phyloP scores from a whole-genome alignment of 2,113 vertebrate species.

The Pterocles orientalis region DNA sequence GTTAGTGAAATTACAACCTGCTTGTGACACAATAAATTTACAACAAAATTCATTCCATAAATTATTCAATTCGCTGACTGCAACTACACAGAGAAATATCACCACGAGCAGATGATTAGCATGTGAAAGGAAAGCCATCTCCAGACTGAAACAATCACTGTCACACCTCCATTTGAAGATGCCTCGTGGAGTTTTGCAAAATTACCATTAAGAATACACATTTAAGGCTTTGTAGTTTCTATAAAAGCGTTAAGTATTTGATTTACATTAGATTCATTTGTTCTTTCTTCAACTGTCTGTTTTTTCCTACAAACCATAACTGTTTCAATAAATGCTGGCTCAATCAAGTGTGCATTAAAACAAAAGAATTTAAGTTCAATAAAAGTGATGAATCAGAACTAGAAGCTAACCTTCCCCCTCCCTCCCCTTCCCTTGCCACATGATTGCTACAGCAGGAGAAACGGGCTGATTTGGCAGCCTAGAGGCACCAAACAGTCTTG shows the following conservation, averaged over 20 bases:
- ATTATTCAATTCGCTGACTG: slow-evolving; percentile 86
- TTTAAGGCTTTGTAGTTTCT: slow-evolving; percentile 78
- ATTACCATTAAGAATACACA: slow-evolving; percentile 83
- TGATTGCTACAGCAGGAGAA: neutral
- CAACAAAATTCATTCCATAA: slow-evolving; percentile 86
- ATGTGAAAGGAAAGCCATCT: slow-evolving; percentile 84
- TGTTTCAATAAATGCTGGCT: slow-evolving; percentile 77
- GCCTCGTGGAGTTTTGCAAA: slow-evolving; percentile 79
- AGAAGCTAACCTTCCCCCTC: slow-evolving; percentile 61
- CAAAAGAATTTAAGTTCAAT: slow-evolving; percentile 79
- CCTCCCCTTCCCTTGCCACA: neutral
- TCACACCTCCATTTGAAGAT: slow-evolving; percentile 81
- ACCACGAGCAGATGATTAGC: slow-evolving; percentile 83
- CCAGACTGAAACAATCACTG: slow-evolving; percentile 80
- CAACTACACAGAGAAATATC: slow-evolving; percentile 78
- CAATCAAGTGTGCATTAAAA: slow-evolving; percentile 82
- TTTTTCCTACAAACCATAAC: slow-evolving; percentile 71
- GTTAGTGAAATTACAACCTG: slow-evolving; percentile 89
- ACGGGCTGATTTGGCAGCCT: neutral
- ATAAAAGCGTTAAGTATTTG: slow-evolving; percentile 82
- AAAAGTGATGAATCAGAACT: slow-evolving; percentile 81
- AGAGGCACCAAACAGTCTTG: neutral
- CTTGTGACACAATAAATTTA: slow-evolving; percentile 88
- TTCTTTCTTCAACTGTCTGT: slow-evolving; percentile 82
- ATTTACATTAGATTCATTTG: slow-evolving; percentile 83